A percentile compares a stretch with the other conserved stretches of the same genome.
These are phyloP conservation scores for Selenia dentaria DNA, from an alignment of 2,888 invertebrate species.

Conservation along the genomic window DNA sequence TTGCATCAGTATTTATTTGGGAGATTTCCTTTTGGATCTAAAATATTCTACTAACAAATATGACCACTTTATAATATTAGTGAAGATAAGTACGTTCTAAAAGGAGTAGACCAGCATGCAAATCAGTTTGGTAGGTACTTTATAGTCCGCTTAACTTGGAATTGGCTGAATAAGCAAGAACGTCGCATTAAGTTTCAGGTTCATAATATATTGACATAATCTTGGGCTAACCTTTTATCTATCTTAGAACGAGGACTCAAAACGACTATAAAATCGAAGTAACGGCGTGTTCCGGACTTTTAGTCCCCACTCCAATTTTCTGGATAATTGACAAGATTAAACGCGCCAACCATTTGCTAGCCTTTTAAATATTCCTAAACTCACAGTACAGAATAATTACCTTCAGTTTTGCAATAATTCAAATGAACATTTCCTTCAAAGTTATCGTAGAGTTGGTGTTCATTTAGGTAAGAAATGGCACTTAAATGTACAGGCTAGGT, in stretches of 20 bases:
- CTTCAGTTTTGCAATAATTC: slow-evolving; percentile 57
- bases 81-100: too few relatives aligned
- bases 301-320: slow-evolving; percentile 55
- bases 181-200: slow-evolving; percentile 12
- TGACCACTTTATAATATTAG: too few relatives aligned
- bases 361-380: slow-evolving; percentile 58
- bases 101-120: too few relatives aligned
- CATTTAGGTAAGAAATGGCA: slow-evolving; percentile 42
- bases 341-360: slow-evolving; percentile 53
- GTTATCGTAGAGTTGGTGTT: slow-evolving; percentile 44
- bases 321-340: slow-evolving; percentile 71
- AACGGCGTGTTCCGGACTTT: slow-evolving; percentile 40
- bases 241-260: slow-evolving; percentile 19
- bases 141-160: slow-evolving; percentile 20
- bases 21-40: too few relatives aligned
- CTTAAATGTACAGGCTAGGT: slow-evolving; percentile 35
- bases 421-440: slow-evolving; percentile 53
- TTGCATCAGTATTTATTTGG: too few relatives aligned
- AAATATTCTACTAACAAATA: too few relatives aligned
- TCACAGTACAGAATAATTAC: slow-evolving; percentile 59
- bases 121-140: slow-evolving; percentile 27
- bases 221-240: slow-evolving; percentile 21
- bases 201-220: slow-evolving; percentile 20
- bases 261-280: slow-evolving; percentile 41
- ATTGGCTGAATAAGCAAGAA: slow-evolving; percentile 20